Evolutionary conservation across 2,797 vertebrate genomes (phyloP), one percentile per base, ranked within the genome.

Genomic region (Zenarchopterus dispar): DNA sequence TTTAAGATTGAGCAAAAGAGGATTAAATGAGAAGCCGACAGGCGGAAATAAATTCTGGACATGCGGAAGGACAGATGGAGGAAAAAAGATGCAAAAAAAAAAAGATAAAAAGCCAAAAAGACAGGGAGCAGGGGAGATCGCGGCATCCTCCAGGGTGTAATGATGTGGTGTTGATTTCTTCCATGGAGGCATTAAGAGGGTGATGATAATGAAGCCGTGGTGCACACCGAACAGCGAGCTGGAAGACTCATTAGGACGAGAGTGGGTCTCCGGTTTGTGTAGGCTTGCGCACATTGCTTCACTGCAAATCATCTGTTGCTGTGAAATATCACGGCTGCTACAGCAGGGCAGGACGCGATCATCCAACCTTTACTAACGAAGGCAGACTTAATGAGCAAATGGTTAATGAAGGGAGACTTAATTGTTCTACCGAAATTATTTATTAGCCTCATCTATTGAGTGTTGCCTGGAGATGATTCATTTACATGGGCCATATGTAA

Each of bases 161-260:
- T 85, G 77, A 86, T 87, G 81, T 77, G 78, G 67, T 76, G 84
- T 80, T 85, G 84, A 87, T 88, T 86, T 80, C 78, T 80, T 81
- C 80, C 77, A 81, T 61, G 60, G 71, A 73, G 72, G 50, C 81
- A 75, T 85, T 81, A 81, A 84, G 76, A 78, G 64, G 76, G 56
- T 53, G 84, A 70, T 56, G 79, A 82, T 89, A 87, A 91, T 86
- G 87, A 87, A 79, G 75, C 81, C 64, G 53, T 49, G 28, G 77
- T 75, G 73, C 70, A 62, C 77, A 28, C 52, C 21, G 66, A 81
- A 63, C 75, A 62, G 80, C 69, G 53, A 77, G 82, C 76, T 33
- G 69, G 39, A 65, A 81, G 81, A 49, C 84, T 90, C 79, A 85
- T 89, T 88, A 89, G 58, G 74, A 65, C 61, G 24, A 10, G 61